Conservation (phyloP, 1,140 invertebrate genomes). For the Anadara kagoshimensis region DNA sequence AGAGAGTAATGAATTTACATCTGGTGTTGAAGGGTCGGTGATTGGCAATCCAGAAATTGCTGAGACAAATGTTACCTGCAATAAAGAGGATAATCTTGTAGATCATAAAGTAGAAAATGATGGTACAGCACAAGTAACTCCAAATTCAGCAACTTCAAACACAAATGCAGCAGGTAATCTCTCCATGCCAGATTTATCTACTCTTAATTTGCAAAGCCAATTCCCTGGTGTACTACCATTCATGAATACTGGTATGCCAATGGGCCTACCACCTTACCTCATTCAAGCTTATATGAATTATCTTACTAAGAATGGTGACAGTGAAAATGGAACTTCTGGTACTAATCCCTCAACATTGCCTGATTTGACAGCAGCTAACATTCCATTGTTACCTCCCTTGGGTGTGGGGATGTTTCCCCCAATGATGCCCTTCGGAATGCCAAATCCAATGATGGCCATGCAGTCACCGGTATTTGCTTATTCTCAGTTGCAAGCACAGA, state of each 20-base stretch:
- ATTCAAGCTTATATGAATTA: constrained; percentile 34
- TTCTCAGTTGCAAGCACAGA: constrained; percentile 8
- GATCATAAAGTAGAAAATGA: neutral
- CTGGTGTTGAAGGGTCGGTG: too few species aligned
- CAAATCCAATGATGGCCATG: constrained; percentile 20
- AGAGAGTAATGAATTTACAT: too few species aligned
- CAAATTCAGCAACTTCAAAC: neutral
- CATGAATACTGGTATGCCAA: constrained; percentile 1
- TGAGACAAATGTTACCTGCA: neutral
- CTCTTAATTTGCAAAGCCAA: neutral
- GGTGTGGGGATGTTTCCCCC: neutral
- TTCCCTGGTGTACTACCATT: neutral
- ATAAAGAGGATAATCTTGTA: neutral
- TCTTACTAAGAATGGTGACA: neutral
- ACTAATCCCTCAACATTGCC: neutral
- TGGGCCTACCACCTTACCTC: constrained; percentile 27
- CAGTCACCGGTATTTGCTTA: constrained; percentile 19
- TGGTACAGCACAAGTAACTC: too few species aligned
- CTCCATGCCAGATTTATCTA: neutral
- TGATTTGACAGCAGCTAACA: neutral
- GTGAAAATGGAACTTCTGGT: constrained; percentile 10
- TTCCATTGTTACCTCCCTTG: constrained; percentile 25
- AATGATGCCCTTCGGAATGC: constrained; percentile 13
- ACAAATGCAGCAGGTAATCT: neutral
- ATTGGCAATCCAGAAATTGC: neutral